Base-by-base conservation (phyloP, 2,113 vertebrate genomes). In the Catharus minimus region DNA sequence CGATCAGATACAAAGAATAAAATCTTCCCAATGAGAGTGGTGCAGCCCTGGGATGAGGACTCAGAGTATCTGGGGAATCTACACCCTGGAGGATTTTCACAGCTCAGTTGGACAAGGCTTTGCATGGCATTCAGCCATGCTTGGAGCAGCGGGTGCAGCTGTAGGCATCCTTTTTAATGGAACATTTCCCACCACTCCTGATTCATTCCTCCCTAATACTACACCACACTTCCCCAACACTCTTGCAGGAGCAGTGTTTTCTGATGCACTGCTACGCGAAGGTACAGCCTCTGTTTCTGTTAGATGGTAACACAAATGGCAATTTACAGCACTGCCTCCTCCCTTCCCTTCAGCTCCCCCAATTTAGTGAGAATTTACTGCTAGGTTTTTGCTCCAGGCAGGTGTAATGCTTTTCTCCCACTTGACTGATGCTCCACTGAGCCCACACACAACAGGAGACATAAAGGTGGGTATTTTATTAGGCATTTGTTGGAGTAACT, bases 151-250 rank as follows among this genome's bases (percentile, higher is more conserved):
- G 61, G 44, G 5, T 61, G 50, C 13, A 21, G 71, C 11, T 28
- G 5, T 2, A 38, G 27, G 11, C 36, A 1, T 24, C 13, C 12
- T 55, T 56, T 95, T 52, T 24, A 56, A 67, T 17, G 19, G 6
- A 21, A 47, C 11, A 5, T 75, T 60, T 74, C 67, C 65, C 57
- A 41, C 0, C 0, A 7, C 41, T 67, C 52, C 52, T 23, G 30
- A 27, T 56, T 80, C 1, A 8, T 62, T 66, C 82, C 49, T 64
- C 66, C 53, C 13, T 52, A 12, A 17, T 9, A 13, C 8, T 24
- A 2, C 1, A 7, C 50, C 81, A 67, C 3, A 0, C 36, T 58
- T 66, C 39, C 36, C 33, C 62, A 36, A 3, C 1, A 6, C 0
- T 33, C 33, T 78, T 55, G 33, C 38, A 46, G 33, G 41, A 36